These are phyloP conservation scores for Ichneumoninae sp. DNA, from an alignment of 2,888 invertebrate species.

Conservation along the genomic window DNA sequence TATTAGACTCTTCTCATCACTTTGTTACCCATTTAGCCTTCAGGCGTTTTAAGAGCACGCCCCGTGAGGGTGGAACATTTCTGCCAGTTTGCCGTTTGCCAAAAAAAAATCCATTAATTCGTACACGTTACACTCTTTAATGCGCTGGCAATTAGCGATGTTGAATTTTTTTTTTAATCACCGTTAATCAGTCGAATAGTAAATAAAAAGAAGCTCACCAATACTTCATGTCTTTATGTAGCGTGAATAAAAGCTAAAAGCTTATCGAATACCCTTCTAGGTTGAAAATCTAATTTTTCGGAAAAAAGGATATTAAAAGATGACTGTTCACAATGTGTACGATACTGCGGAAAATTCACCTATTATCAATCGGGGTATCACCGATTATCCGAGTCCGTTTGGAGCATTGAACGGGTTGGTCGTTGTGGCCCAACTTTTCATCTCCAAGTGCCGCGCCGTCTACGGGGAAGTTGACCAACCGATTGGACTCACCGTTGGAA, in stretches of 20 bases:
- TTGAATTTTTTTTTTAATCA: too few relatives aligned
- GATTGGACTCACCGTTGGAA: slow-evolving; percentile 4
- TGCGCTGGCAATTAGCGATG: too few relatives aligned
- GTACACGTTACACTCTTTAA: too few relatives aligned
- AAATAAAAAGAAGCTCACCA: too few relatives aligned
- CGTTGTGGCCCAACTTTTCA: background rate
- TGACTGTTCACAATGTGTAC: background rate
- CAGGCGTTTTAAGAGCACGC: background rate
- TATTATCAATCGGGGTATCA: background rate
- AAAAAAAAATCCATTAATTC: too few relatives aligned
- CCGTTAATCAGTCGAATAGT: too few relatives aligned
- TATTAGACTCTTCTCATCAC: slow-evolving; percentile 5
- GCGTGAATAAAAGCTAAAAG: too few relatives aligned
- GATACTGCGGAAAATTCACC: background rate
- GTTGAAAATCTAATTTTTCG: too few relatives aligned
- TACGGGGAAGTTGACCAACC: slow-evolving; percentile 25
- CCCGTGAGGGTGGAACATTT: background rate
- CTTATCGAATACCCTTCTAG: too few relatives aligned
- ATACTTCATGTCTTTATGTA: too few relatives aligned
- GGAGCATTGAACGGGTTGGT: background rate
- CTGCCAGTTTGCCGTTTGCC: slow-evolving; percentile 12
- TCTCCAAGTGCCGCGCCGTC: slow-evolving; percentile 14
- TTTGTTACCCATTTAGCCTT: background rate
- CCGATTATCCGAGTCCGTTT: background rate
- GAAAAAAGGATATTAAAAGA: too few relatives aligned